Percentiles rank a stretch among this genome's conserved stretches.
phyloP scores from a whole-genome alignment of 2,797 vertebrate genomes.

The Hypotaenidia philippensis region DNA sequence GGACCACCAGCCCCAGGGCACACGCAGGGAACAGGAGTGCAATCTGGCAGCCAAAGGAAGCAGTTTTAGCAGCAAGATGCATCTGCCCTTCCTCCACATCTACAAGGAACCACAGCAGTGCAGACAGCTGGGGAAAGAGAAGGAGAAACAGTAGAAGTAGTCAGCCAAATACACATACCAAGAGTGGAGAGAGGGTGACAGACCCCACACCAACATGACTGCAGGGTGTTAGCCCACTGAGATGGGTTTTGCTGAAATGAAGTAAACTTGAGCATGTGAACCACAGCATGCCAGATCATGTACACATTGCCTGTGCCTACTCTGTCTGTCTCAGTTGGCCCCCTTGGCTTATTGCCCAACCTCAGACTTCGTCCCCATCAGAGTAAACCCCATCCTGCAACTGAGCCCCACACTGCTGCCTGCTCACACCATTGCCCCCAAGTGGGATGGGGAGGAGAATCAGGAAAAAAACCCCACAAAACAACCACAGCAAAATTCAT shows the following conservation, averaged over 20 bases:
- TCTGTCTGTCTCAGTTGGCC: background rate
- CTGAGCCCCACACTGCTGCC: too few species aligned
- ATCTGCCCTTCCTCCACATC: background rate
- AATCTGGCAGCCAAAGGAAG: background rate
- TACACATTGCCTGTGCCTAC: background rate
- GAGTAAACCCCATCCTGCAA: too few species aligned
- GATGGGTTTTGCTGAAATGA: background rate
- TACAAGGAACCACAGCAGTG: background rate
- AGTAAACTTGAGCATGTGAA: background rate
- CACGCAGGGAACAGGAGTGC: accelerated
- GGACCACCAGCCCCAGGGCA: background rate
- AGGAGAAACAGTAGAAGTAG: background rate
- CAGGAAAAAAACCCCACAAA: too few species aligned
- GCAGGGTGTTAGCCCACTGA: accelerated
- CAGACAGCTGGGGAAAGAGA: background rate
- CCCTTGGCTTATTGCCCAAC: background rate
- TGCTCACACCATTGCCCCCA: too few species aligned
- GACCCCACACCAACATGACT: background rate
- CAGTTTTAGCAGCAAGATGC: background rate
- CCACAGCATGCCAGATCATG: background rate
- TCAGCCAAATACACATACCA: accelerated
- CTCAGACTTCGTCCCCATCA: background rate
- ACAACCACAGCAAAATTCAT: too few species aligned
- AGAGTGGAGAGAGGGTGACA: background rate
- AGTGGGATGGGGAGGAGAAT: too few species aligned